Evolutionary conservation across 1,140 invertebrate genomes (phyloP).

Genomic region (Anoplophora glabripennis): DNA sequence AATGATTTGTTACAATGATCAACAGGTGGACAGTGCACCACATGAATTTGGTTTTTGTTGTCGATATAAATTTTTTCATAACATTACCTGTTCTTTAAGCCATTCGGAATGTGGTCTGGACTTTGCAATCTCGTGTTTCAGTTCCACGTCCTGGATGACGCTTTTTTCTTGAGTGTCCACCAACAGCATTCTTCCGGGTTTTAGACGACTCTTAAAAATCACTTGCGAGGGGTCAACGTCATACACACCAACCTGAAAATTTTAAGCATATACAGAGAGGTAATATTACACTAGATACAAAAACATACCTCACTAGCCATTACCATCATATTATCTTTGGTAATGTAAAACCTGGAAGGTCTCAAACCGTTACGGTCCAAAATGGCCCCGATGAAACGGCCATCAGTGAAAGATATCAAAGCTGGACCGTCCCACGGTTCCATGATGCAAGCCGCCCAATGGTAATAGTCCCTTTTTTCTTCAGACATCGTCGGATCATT

Average conservation of each 20-base stretch:
- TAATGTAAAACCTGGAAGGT: constrained; percentile 96
- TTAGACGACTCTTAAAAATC: constrained; percentile 92
- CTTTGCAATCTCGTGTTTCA: constrained; percentile 85
- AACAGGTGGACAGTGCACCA: neutral
- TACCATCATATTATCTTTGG: constrained; percentile 93
- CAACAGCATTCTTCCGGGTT: constrained; percentile 96
- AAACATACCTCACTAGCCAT: constrained; percentile 89
- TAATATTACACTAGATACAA: constrained; percentile 1
- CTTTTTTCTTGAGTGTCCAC: constrained; percentile 90
- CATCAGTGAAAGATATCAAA: constrained; percentile 95
- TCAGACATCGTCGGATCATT: constrained; percentile 89
- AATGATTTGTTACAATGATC: neutral
- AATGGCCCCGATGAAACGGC: constrained; percentile 88
- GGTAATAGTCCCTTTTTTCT: constrained; percentile 94
- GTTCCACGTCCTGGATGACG: constrained; percentile 91
- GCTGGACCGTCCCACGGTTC: constrained; percentile 99
- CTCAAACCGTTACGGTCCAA: constrained; percentile 91
- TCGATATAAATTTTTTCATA: neutral
- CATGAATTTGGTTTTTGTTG: neutral
- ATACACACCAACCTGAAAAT: constrained; percentile 81
- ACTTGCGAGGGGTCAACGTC: constrained; percentile 89
- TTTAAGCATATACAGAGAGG: neutral
- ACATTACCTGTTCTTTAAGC: constrained; percentile 85
- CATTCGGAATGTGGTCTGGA: constrained; percentile 86
- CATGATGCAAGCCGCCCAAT: constrained; percentile 96